Evolutionary conservation across 2,888 invertebrate genomes (phyloP).

Genomic region (Drosophila suboccidentalis): DNA sequence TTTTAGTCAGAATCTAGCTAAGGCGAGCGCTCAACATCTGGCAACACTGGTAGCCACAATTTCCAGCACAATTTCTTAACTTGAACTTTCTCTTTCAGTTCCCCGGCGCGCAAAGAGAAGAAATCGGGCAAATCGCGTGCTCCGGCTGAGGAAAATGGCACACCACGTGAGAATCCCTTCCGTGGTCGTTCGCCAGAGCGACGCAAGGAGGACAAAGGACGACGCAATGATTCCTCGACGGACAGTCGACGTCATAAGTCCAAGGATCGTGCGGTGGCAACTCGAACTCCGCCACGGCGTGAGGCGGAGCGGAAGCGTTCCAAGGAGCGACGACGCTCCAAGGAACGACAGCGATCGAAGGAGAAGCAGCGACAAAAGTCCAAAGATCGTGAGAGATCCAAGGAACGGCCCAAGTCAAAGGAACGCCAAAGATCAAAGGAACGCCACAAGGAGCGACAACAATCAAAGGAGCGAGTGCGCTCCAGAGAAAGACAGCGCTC

Average conservation of each 20-base stretch:
- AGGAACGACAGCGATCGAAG: conserved; percentile 29
- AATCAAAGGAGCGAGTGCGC: conserved; percentile 25
- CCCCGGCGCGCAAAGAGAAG: conserved; percentile 55
- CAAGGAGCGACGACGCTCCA: conserved; percentile 30
- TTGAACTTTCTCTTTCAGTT: conserved; percentile 53
- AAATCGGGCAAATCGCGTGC: conserved; percentile 46
- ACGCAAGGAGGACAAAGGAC: conserved; percentile 52
- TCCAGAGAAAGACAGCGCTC: conserved; percentile 28
- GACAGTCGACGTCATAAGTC: conserved; percentile 50
- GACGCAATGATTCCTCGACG: conserved; percentile 62
- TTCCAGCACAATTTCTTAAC: accelerated
- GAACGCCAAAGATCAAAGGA: conserved; percentile 59
- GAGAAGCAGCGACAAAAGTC: conserved; percentile 29
- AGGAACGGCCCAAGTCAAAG: conserved; percentile 47
- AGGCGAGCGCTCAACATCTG: no score
- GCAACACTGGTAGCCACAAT: no score
- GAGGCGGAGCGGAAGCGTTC: conserved; percentile 33
- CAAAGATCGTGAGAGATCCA: conserved; percentile 37
- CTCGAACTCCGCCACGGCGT: conserved; percentile 17
- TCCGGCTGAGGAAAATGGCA: conserved; percentile 30
- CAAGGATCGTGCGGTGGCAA: conserved; percentile 14
- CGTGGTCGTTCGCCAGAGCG: conserved; percentile 82
- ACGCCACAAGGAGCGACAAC: conserved; percentile 15
- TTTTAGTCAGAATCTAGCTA: no score
- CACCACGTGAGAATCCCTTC: conserved; percentile 66